A percentile compares a stretch with the other conserved stretches of the same genome.
Evolutionary conservation across 2,888 invertebrate species (phyloP).

Genomic region (Synergus japonicus): DNA sequence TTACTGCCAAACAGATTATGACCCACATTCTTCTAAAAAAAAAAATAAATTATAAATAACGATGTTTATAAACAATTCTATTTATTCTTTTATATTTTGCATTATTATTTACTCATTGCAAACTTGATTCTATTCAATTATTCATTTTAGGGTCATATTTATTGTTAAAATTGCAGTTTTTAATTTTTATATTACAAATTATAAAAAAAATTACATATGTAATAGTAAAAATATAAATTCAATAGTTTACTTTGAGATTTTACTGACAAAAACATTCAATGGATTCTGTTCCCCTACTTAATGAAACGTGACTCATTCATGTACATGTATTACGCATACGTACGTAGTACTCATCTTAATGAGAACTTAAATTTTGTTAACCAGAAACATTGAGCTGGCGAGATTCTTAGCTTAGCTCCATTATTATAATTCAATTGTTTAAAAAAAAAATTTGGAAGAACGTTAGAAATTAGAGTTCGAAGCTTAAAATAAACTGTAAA

Average conservation of each 20-base stretch:
- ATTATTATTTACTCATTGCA: neutral
- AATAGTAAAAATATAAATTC: no score
- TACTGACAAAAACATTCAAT: no score
- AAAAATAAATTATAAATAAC: neutral
- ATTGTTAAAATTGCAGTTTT: neutral
- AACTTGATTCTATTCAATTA: neutral
- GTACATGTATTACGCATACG: neutral
- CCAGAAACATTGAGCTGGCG: no score
- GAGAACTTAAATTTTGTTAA: no score
- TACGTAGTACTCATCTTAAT: no score
- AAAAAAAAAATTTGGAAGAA: no score
- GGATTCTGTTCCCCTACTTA: neutral
- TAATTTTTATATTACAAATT: neutral
- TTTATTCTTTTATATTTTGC: neutral
- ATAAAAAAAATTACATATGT: neutral
- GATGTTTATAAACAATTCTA: neutral
- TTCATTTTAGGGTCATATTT: neutral
- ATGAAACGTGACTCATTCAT: neutral
- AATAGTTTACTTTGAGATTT: no score
- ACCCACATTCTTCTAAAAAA: conserved; percentile 64
- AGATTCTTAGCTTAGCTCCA: no score
- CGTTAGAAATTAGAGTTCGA: no score
- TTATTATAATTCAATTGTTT: no score
- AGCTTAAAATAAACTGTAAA: no score
- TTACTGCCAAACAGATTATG: conserved; percentile 58